phyloP scores from a whole-genome alignment of 2,113 vertebrate species.

The Aythya baeri region DNA sequence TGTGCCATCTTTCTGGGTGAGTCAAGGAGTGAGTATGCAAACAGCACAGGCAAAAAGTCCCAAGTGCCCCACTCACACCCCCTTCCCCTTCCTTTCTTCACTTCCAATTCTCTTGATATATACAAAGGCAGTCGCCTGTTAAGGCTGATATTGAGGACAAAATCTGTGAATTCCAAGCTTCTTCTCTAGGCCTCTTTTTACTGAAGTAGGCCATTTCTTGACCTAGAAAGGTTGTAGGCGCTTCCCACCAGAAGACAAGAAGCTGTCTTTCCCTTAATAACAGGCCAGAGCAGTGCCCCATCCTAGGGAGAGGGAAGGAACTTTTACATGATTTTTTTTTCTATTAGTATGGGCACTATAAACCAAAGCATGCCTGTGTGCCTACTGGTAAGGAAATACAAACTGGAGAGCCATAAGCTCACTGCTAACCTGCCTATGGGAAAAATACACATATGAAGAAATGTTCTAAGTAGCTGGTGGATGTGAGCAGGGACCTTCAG shows the following conservation, averaged over 20 bases:
- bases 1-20: neutral
- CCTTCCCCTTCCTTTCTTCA: neutral
- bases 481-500: neutral
- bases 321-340: neutral
- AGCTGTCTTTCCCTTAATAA: neutral
- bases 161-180: neutral
- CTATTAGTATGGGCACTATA: neutral
- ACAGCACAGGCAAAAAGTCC: neutral
- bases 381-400: neutral
- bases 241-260: neutral
- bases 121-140: neutral
- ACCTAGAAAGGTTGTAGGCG: neutral
- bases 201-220: neutral
- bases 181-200: neutral
- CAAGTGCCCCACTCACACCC: neutral
- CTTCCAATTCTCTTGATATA: neutral
- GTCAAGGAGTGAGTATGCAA: slow-evolving; percentile 32
- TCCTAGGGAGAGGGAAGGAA: neutral
- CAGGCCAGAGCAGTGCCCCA: neutral
- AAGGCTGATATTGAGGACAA: neutral
- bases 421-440: neutral
- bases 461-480: neutral
- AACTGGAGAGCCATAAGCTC: neutral
- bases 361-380: neutral
- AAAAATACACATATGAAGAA: neutral